Evolutionary conservation across 2,113 vertebrate genomes (phyloP), one percentile per base, ranked within the genome.

Genomic region (Cyanistes caeruleus): DNA sequence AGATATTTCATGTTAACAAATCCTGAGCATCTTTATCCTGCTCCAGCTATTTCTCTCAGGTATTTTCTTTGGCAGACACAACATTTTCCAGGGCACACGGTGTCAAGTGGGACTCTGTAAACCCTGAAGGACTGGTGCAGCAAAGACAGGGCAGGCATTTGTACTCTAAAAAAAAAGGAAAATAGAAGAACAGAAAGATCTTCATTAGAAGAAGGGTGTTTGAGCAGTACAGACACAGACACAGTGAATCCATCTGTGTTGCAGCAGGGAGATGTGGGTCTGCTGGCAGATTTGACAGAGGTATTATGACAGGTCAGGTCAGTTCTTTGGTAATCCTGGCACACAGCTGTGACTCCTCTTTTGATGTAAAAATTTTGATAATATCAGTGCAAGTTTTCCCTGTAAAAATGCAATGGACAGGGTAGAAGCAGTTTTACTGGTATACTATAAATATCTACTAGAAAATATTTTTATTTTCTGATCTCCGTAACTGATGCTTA

Each of bases 261-360:
- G 28, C 1, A 0, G 31, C 3, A 56, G 12, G 27, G 53, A 81
- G 31, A 41, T 0, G 1, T 23, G 27, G 18, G 12, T 33, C 41
- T 58, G 41, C 25, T 15, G 30, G 15, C 35, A 77, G 33, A 24
- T 67, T 63, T 55, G 43, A 23, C 27, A 65, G n/a, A 52, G 49
- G 13, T n/a, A 46, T 46, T 27, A 41, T 53, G 39, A 35, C 17
- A 46, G 67, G 7, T 43, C 16, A 2, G 1, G 4, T 48, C 16
- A 2, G 1, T 69, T 33, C 46, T 84, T 46, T 56, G 67, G 18
- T 25, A 78, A 28, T n/a, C 31, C 58, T 55, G 17, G 39, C 22
- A 33, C 16, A 55, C 5, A 48, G 51, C 30, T 80, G 22, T 1
- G 2, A 82, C 31, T 14, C 30, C 11, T 83, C 31, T 73, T 41